phyloP scores from a whole-genome alignment of 2,888 invertebrate genomes.

The Aspidapion aeneum region DNA sequence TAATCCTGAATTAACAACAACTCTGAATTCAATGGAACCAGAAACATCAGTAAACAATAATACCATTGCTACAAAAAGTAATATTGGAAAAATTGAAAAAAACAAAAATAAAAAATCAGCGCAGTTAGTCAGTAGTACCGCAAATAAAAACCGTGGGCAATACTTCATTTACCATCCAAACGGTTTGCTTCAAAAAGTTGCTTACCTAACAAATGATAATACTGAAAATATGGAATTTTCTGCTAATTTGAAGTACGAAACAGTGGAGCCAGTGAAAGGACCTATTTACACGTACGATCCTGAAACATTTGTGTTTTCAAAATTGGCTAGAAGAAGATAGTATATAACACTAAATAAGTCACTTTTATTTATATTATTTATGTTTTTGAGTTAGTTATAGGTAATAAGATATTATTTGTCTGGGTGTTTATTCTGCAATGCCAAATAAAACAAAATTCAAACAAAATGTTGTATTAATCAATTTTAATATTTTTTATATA shows the following conservation, averaged over 20 bases:
- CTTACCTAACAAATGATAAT: conserved; percentile 55
- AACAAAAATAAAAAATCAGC: background rate
- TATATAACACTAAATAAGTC: background rate
- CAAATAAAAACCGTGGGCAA: conserved; percentile 7
- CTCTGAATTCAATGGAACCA: background rate
- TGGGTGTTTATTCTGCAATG: no score
- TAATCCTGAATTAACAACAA: background rate
- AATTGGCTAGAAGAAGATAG: background rate
- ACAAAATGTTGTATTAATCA: no score
- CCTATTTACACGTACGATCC: conserved; percentile 56
- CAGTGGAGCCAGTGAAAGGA: conserved; percentile 59
- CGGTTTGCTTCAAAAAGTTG: conserved; percentile 59
- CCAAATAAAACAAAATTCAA: no score
- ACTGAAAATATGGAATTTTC: conserved; percentile 59
- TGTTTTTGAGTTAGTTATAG: background rate
- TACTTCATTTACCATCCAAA: conserved; percentile 63
- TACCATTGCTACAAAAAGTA: background rate
- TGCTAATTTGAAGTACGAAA: conserved; percentile 59
- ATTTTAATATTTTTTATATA: no score
- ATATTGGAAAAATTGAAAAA: background rate
- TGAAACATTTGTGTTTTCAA: conserved; percentile 32
- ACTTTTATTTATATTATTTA: background rate
- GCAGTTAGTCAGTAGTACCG: background rate
- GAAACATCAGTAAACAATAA: background rate
- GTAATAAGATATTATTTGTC: no score